Conservation (phyloP, 1,140 invertebrate genomes). For the Drosophila guanche region DNA sequence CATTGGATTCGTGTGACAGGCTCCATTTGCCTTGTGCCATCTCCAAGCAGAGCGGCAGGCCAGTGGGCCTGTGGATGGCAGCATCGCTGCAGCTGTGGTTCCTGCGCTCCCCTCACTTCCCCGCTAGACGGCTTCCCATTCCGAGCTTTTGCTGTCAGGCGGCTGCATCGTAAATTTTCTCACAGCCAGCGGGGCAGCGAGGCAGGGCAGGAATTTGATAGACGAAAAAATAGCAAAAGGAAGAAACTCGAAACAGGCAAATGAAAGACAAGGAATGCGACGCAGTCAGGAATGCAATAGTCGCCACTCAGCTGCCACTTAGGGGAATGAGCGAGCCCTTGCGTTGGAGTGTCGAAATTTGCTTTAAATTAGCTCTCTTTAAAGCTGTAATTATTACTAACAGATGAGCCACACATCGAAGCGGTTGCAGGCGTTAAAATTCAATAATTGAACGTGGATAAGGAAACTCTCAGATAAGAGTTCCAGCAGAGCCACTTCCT, state of each 20-base stretch:
- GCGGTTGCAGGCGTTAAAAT: no score
- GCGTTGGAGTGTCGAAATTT: no score
- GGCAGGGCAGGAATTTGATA: conserved; percentile 11
- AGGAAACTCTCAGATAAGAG: no score
- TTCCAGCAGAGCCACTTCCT: no score
- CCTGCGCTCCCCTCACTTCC: background rate
- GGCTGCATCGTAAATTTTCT: conserved; percentile 20
- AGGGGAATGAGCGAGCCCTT: no score
- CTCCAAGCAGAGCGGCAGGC: background rate
- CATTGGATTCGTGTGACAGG: no score
- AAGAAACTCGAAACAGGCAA: background rate
- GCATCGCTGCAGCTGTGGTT: conserved; percentile 3
- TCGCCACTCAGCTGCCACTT: no score
- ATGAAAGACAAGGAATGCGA: conserved; percentile 4
- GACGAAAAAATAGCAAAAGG: background rate
- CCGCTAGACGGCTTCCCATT: background rate
- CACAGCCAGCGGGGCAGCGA: conserved; percentile 2
- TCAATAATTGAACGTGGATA: no score
- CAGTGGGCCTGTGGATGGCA: background rate
- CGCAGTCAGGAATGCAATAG: conserved; percentile 7
- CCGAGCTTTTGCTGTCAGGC: conserved; percentile 12
- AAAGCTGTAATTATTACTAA: no score
- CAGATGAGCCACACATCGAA: no score
- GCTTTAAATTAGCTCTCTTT: no score
- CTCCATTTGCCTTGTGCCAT: no score